Evolutionary conservation across 2,888 invertebrate species (phyloP).

Genomic region (Cybosia mesomella): DNA sequence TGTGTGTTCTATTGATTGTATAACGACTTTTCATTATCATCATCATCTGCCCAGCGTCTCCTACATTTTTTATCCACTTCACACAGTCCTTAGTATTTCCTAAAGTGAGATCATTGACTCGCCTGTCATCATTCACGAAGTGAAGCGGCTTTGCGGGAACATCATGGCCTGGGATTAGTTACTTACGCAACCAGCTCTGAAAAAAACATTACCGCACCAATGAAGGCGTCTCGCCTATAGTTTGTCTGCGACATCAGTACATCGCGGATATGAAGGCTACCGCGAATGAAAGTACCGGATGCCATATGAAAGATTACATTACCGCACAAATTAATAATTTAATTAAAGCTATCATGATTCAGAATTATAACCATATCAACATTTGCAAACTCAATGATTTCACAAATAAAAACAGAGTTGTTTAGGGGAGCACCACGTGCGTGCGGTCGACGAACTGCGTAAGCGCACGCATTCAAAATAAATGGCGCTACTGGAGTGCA

Average conservation of each 20-base stretch:
- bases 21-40: background rate
- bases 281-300: background rate
- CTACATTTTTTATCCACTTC: background rate
- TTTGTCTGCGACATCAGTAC: background rate
- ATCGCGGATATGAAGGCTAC: too few species aligned
- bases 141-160: background rate
- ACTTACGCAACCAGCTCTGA: background rate
- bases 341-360: conserved; percentile 1
- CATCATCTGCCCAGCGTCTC: background rate
- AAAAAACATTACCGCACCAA: background rate
- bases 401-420: conserved; percentile 27
- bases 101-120: background rate
- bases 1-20: background rate
- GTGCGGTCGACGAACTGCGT: conserved; percentile 50
- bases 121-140: too few species aligned
- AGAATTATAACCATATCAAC: conserved; percentile 20
- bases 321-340: background rate
- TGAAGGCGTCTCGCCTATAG: background rate
- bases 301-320: background rate
- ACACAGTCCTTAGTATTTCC: background rate
- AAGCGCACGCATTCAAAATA: conserved; percentile 43
- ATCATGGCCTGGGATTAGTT: background rate
- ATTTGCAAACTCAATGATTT: conserved; percentile 14
- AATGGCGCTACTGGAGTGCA: conserved; percentile 44
- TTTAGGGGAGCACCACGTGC: conserved; percentile 38